Evolutionary conservation across 2,888 invertebrate genomes (phyloP).

Genomic region (Parthenolecanium corni): DNA sequence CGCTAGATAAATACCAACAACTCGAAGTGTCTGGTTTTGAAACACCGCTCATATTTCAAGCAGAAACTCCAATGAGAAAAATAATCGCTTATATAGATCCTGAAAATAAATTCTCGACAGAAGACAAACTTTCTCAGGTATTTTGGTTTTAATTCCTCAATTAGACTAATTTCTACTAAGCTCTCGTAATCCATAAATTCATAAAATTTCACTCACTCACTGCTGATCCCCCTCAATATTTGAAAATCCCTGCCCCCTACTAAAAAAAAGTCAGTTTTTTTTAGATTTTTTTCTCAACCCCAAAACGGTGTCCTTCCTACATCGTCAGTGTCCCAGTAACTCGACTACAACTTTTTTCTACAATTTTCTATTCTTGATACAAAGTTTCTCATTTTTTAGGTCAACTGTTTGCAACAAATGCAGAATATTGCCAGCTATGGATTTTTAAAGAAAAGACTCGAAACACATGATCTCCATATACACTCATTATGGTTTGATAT

Average conservation of each 20-base stretch:
- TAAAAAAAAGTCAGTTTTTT: too few relatives aligned
- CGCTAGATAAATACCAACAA: slow-evolving; percentile 69
- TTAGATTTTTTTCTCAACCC: too few relatives aligned
- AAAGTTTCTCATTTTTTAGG: slow-evolving; percentile 44
- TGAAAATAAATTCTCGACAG: slow-evolving; percentile 71
- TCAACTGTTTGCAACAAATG: slow-evolving; percentile 80
- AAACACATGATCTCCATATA: slow-evolving; percentile 70
- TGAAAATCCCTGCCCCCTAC: too few relatives aligned
- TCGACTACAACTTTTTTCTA: too few relatives aligned
- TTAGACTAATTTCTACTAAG: not conserved
- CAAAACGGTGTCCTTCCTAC: too few relatives aligned
- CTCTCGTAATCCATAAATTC: not conserved
- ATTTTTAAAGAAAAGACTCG: slow-evolving; percentile 69
- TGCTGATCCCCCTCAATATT: too few relatives aligned
- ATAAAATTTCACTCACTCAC: too few relatives aligned
- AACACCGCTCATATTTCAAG: slow-evolving; percentile 71
- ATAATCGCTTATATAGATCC: slow-evolving; percentile 92
- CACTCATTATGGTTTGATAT: slow-evolving; percentile 97
- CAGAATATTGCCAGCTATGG: slow-evolving; percentile 89
- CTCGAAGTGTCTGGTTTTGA: slow-evolving; percentile 48
- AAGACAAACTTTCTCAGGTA: slow-evolving; percentile 91
- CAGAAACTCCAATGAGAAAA: slow-evolving; percentile 72
- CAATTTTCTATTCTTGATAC: too few relatives aligned
- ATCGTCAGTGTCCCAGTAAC: too few relatives aligned
- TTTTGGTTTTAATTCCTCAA: slow-evolving; percentile 30